Evolutionary conservation across 2,888 invertebrate species (phyloP).

Genomic region (Harpagoxenus sublaevis): DNA sequence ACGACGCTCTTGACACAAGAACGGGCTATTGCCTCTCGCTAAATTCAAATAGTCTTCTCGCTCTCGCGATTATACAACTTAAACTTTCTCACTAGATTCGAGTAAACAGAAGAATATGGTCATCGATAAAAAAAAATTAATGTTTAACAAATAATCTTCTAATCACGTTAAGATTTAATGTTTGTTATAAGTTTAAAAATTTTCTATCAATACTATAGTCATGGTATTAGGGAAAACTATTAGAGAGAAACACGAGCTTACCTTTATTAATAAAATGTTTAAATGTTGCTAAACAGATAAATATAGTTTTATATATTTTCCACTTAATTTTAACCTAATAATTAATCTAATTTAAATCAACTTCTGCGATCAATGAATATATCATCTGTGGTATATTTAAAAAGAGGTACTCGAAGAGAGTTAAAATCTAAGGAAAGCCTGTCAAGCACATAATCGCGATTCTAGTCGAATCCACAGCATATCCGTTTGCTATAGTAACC

Average conservation of each 20-base stretch:
- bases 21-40: not conserved
- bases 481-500: constrained; percentile 15
- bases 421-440: not conserved
- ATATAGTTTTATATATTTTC: not conserved
- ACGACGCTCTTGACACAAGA: constrained; percentile 17
- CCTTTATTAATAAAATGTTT: not conserved
- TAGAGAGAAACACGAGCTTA: not conserved
- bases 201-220: not conserved
- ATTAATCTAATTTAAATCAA: not conserved
- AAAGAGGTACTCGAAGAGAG: not conserved
- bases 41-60: not conserved
- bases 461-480: not conserved
- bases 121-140: not conserved
- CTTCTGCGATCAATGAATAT: too few relatives aligned
- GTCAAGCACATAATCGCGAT: not conserved
- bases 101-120: not conserved
- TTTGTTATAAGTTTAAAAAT: not conserved
- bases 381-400: not conserved
- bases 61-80: not conserved
- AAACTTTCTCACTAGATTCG: not conserved
- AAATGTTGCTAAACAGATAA: not conserved
- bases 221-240: not conserved
- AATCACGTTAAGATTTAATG: not conserved
- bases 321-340: not conserved
- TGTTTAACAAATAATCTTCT: not conserved